Evolutionary conservation across 2,888 invertebrate genomes (phyloP), one percentile per base, ranked within the genome.

Genomic region (Choristoneura rosaceana): DNA sequence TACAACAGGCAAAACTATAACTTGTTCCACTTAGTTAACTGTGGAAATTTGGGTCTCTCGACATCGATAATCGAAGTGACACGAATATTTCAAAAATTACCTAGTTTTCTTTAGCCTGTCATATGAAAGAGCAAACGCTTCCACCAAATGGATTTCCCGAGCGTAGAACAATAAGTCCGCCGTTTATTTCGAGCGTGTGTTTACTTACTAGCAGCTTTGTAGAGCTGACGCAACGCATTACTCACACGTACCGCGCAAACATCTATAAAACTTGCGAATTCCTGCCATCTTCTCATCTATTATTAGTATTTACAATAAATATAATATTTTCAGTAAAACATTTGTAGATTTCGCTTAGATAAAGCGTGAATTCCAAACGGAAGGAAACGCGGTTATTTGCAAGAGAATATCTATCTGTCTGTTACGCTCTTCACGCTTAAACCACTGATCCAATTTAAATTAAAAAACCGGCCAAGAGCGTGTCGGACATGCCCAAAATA

Each of bases 151-250:
- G 71, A 38, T 67, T 70, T 84, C 86, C 87, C 87, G 85, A 87
- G 87, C 84, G 85, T 81, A 78, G 82, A 85, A 85, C 83, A 85
- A 83, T 82, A 80, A 81, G 83, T 75, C 78, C 73, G 86, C 78
- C 73, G 86, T 89, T 89, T 93, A 93, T 93, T 93, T 90, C 86
- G 84, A 91, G 89, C 85, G 80, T 45, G 59, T 91, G 92, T 92
- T 93, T 92, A 92, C 89, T 59, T 64, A 52, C 60, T 84, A 87
- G 79, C 78, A 82, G 85, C 85, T 88, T 88, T 87, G 65, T 55
- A 65, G 65, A 83, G 81, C 83, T 92, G 92, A 91, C 91, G 92
- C 87, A 92, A 91, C 80, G 78, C 84, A 82, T 85, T 82, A 76
- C 82, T 83, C 78, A 71, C 34, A 25, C 43, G 15, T 74, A 76